These are phyloP conservation scores for Athalia circularis DNA, from an alignment of 2,888 invertebrate species.

Conservation along the genomic window DNA sequence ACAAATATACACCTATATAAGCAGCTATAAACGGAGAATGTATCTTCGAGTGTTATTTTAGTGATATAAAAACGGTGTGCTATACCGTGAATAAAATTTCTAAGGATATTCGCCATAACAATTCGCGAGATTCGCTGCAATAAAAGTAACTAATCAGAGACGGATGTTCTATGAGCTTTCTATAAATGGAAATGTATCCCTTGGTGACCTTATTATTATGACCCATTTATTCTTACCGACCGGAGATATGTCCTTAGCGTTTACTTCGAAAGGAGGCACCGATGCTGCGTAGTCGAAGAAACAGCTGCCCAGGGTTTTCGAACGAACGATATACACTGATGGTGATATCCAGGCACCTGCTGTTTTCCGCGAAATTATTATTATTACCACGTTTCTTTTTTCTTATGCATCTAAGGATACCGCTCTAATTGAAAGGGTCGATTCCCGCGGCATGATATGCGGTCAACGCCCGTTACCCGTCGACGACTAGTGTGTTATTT, in stretches of 20 bases:
- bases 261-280: background rate
- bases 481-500: background rate
- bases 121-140: background rate
- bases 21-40: too few species aligned
- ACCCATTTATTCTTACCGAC: slow-evolving; percentile 8
- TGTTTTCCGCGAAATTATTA: too few species aligned
- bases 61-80: background rate
- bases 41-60: slow-evolving; percentile 21
- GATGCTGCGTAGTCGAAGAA: too few species aligned
- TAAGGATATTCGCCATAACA: too few species aligned
- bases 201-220: slow-evolving; percentile 33
- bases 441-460: background rate
- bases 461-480: background rate
- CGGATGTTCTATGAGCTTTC: slow-evolving; percentile 9
- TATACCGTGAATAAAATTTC: background rate
- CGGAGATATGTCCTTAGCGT: background rate
- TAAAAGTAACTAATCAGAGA: background rate
- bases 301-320: background rate
- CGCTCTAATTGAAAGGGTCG: slow-evolving; percentile 20
- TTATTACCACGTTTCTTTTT: background rate
- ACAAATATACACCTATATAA: too few species aligned
- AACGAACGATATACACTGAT: too few species aligned
- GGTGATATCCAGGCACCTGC: too few species aligned
- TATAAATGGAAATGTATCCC: slow-evolving; percentile 15
- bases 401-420: background rate